Conservation (phyloP, 2,888 invertebrate genomes). For the Tyria jacobaeae region DNA sequence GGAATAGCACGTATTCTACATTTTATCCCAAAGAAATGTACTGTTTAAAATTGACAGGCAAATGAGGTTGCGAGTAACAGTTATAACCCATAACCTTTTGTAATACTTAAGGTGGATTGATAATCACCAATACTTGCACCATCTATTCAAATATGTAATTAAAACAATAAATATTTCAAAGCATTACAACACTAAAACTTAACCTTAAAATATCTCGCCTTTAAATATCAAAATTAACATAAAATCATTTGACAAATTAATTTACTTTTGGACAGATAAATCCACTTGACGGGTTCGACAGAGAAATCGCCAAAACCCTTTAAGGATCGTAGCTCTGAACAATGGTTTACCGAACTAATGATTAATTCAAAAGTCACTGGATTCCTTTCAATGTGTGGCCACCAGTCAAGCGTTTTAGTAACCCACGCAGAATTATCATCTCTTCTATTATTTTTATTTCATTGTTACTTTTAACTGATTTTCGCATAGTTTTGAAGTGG, state of each 20-base stretch:
- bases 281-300: constrained; percentile 68
- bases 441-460: too few relatives aligned
- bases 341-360: constrained; percentile 79
- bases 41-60: too few relatives aligned
- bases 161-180: constrained; percentile 4
- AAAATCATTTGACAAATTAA: constrained; percentile 63
- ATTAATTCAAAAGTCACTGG: constrained; percentile 82
- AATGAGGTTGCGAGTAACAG: too few relatives aligned
- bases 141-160: constrained; percentile 1
- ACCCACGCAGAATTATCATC: neutral
- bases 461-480: too few relatives aligned
- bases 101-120: neutral
- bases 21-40: too few relatives aligned
- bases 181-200: constrained; percentile 10
- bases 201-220: constrained; percentile 31
- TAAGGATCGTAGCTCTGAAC: constrained; percentile 70
- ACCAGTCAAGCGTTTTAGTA: constrained; percentile 38
- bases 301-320: constrained; percentile 66
- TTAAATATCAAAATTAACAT: constrained; percentile 45
- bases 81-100: too few relatives aligned
- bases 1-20: too few relatives aligned
- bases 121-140: neutral
- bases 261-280: constrained; percentile 75
- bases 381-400: constrained; percentile 67
- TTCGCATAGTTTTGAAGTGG: too few relatives aligned